A percentile compares a stretch with the other conserved stretches of the same genome.
Conservation (phyloP, 2,113 vertebrate species). For the Oryzias celebensis region DNA sequence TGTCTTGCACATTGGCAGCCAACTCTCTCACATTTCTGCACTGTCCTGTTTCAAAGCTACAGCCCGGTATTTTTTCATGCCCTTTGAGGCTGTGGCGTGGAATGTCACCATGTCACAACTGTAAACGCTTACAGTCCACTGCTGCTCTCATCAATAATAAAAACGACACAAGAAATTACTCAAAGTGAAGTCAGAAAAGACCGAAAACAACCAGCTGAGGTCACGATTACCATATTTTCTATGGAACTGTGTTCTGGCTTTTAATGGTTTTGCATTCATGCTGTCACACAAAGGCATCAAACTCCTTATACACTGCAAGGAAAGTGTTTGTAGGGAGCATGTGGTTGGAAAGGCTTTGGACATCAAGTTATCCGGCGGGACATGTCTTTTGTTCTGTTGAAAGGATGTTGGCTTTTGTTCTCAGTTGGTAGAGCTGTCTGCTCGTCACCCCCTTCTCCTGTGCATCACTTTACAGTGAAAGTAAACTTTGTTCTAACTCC, state of each 20-base stretch:
- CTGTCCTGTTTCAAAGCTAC: slow-evolving; percentile 5
- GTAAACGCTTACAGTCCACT: slow-evolving; percentile 8
- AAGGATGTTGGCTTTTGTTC: slow-evolving; percentile 26
- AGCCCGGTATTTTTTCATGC: background rate
- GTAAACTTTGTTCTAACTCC: slow-evolving; percentile 9
- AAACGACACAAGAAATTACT: background rate
- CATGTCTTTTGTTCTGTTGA: slow-evolving; percentile 28
- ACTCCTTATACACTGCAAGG: slow-evolving; percentile 15
- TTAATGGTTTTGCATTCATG: slow-evolving; percentile 35
- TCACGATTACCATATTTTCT: slow-evolving; percentile 44
- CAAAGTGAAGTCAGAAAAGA: slow-evolving; percentile 19
- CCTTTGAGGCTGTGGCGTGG: background rate
- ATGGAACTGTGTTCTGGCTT: slow-evolving; percentile 9
- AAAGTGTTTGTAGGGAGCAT: slow-evolving; percentile 8
- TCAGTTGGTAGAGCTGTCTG: slow-evolving; percentile 12
- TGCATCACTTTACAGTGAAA: slow-evolving; percentile 17
- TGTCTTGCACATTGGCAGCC: slow-evolving; percentile 9
- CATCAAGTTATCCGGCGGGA: slow-evolving; percentile 27
- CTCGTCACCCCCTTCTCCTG: slow-evolving; percentile 15
- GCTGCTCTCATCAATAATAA: background rate
- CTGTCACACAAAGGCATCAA: slow-evolving; percentile 29
- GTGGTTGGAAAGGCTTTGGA: slow-evolving; percentile 25
- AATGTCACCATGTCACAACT: background rate
- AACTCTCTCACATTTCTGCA: slow-evolving; percentile 11
- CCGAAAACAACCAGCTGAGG: background rate